Base-by-base conservation (phyloP, 2,797 vertebrate species). In the Gouania willdenowi region DNA sequence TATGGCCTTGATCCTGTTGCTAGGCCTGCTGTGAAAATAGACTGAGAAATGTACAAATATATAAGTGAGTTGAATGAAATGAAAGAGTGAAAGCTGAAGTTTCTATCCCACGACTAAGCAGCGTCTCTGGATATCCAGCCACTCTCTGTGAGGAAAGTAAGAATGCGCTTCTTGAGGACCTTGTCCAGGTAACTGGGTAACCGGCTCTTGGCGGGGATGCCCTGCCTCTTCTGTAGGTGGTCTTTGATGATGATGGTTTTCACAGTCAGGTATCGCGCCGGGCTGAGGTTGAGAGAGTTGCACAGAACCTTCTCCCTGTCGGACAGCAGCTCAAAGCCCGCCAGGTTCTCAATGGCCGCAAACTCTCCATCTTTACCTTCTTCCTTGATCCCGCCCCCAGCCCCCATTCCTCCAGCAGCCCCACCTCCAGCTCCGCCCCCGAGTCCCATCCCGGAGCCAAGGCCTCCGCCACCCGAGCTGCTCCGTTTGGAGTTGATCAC, bases 181-280 rank as follows among this genome's bases (percentile, higher is more conserved):
- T 98, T 98, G 84, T 99, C 97, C 77, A 99, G 72, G 64, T 97
- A 98, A 64, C 93, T 83, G 27, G 97, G 97, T 29, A 99, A 89
- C 5, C 97, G 93, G 60, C 95, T 97, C 76, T 98, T 99, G 35
- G 94, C 91, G 1, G 94, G 95, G 39, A 98, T 90, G 7, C 95
- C 97, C 42, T 98, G 95, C 15, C 95, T 82, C 42, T 96, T 98
- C 79, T 99, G 97, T 28, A 99, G 85, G 72, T 99, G 93, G 63
- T 99, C 97, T 33, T 93, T 97, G 74, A 99, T 97, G 59, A 99
- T 97, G 41, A 98, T 96, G 24, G 95, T 97, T 83, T 99, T 99
- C 41, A 93, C 94, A 1, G 97, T 99, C 65, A 98, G 86, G 1
- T 98, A 99, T 26, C 97, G 94, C 0, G 93, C 92, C 0, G 97